Percentiles rank a stretch among this genome's conserved stretches.
These are phyloP conservation scores for Netelia fuscicornis DNA, from an alignment of 2,888 invertebrate species.

Conservation along the genomic window DNA sequence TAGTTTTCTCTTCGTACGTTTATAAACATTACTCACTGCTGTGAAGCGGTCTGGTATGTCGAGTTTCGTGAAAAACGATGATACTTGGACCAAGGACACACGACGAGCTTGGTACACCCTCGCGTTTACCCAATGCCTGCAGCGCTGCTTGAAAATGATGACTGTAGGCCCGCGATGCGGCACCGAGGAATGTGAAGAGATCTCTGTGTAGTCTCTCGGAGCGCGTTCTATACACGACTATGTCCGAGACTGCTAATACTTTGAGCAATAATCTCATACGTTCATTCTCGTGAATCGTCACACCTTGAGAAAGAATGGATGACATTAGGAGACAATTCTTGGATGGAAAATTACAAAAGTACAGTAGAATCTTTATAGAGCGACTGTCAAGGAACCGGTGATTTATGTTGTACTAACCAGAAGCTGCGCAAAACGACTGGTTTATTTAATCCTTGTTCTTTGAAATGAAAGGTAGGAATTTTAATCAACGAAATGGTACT, in stretches of 20 bases:
- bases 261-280: constrained; percentile 90
- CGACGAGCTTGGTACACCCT: constrained; percentile 84
- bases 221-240: constrained; percentile 91
- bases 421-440: too few species aligned
- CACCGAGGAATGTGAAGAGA: constrained; percentile 91
- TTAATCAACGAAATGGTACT: too few species aligned
- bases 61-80: constrained; percentile 92
- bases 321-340: background rate
- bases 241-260: constrained; percentile 93
- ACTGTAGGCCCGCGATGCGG: constrained; percentile 91
- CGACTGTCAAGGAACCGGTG: too few species aligned
- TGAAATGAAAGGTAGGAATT: too few species aligned
- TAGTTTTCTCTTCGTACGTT: too few species aligned
- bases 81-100: constrained; percentile 90
- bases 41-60: constrained; percentile 89
- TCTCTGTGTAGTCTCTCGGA: constrained; percentile 91
- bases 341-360: background rate
- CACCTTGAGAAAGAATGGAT: constrained; percentile 71
- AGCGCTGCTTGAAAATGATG: constrained; percentile 90
- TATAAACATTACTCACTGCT: constrained; percentile 84
- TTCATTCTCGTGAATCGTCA: constrained; percentile 87
- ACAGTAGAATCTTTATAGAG: too few species aligned
- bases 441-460: too few species aligned
- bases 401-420: too few species aligned
- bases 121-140: constrained; percentile 82